These are phyloP conservation scores for Halcyon smyrnensis DNA, from an alignment of 2,797 vertebrate genomes.

Conservation along the genomic window DNA sequence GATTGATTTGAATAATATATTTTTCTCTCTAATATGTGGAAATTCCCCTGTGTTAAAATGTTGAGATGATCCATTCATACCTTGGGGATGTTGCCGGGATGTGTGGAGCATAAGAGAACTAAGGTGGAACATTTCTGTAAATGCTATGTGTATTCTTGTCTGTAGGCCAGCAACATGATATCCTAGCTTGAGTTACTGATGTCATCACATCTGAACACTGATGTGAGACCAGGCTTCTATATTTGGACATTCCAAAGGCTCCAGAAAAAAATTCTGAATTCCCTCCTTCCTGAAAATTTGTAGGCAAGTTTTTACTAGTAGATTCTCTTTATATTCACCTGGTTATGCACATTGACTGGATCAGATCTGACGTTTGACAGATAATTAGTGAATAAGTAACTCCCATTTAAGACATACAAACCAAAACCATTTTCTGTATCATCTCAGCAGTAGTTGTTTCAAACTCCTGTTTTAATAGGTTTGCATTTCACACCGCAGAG, in stretches of 20 bases:
- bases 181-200: background rate
- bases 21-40: background rate
- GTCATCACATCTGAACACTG: background rate
- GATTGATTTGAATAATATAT: background rate
- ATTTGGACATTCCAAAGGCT: background rate
- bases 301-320: background rate
- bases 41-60: background rate
- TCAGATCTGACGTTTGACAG: background rate
- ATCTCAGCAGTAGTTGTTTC: background rate
- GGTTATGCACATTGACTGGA: background rate
- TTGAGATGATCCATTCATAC: constrained; percentile 9
- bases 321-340: constrained; percentile 6
- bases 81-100: background rate
- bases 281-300: background rate
- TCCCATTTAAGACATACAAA: background rate
- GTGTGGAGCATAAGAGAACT: background rate
- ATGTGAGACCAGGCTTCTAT: background rate
- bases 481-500: background rate
- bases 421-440: background rate
- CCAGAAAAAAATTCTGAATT: background rate
- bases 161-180: background rate
- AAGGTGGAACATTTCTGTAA: background rate
- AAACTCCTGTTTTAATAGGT: background rate
- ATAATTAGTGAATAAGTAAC: background rate
- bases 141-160: background rate